These are phyloP conservation scores for Scaptomyza polygonia DNA, from an alignment of 2,888 invertebrate species.

Conservation along the genomic window DNA sequence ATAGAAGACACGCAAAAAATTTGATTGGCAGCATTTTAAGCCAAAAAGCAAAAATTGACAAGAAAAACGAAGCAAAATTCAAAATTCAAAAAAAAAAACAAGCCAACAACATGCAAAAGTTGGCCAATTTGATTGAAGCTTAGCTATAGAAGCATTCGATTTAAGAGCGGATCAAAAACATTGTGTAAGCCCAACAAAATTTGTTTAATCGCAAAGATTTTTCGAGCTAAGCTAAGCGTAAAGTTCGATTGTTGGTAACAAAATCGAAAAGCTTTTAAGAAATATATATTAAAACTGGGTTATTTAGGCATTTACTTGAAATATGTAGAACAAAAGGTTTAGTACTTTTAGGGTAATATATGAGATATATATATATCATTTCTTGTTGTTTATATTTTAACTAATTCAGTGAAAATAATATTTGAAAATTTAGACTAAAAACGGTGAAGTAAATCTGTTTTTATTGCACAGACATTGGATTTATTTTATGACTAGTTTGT, in stretches of 20 bases:
- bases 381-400: too few species aligned
- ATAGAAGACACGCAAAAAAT: conserved; percentile 39
- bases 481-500: too few species aligned
- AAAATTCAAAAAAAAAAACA: not conserved
- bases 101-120: conserved; percentile 15
- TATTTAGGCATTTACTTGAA: too few species aligned
- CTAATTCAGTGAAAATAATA: too few species aligned
- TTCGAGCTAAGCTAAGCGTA: not conserved
- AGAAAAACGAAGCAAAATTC: not conserved
- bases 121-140: conserved; percentile 30
- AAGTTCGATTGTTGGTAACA: not conserved
- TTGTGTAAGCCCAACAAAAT: not conserved
- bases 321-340: too few species aligned
- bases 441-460: too few species aligned
- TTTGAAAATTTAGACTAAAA: too few species aligned
- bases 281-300: too few species aligned
- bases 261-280: too few species aligned
- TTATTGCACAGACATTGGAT: too few species aligned
- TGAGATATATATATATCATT: too few species aligned
- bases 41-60: conserved; percentile 18
- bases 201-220: not conserved
- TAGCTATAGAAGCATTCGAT: conserved; percentile 29
- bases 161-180: conserved; percentile 1
- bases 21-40: conserved; percentile 49
- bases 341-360: too few species aligned